phyloP scores from a whole-genome alignment of 2,113 vertebrate genomes.

The Heterotis niloticus region DNA sequence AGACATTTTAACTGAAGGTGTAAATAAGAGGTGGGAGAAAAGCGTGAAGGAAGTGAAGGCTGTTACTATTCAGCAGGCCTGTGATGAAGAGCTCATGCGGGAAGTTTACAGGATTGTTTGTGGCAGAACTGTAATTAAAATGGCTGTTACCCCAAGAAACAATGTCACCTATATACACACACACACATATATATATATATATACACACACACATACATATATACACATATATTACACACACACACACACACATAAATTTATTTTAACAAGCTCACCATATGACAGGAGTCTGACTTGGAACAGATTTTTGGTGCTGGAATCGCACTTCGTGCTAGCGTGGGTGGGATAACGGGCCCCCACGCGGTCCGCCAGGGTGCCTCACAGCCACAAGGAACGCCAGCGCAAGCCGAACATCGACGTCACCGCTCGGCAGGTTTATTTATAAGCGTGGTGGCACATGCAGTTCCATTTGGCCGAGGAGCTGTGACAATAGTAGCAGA shows the following conservation, averaged over 20 bases:
- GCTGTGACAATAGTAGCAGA: background rate
- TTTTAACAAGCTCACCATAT: background rate
- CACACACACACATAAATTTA: background rate
- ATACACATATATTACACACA: too few relatives aligned
- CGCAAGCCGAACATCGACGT: background rate
- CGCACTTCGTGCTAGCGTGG: background rate
- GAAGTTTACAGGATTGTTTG: background rate
- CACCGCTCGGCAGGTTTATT: background rate
- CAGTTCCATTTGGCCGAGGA: background rate
- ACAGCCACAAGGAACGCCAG: background rate
- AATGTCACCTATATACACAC: too few relatives aligned
- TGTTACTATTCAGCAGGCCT: slow-evolving; percentile 15
- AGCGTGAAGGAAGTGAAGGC: background rate
- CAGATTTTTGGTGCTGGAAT: background rate
- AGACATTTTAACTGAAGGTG: background rate
- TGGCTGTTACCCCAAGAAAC: background rate
- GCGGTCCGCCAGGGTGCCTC: background rate
- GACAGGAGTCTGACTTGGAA: background rate
- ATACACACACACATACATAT: background rate
- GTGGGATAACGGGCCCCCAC: background rate
- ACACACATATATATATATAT: background rate
- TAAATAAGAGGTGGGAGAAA: background rate
- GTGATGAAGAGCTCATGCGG: background rate
- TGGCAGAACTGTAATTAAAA: slow-evolving; percentile 1
- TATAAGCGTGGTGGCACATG: background rate